phyloP scores from a whole-genome alignment of 2,888 invertebrate species.

The Pyrrhia umbra region DNA sequence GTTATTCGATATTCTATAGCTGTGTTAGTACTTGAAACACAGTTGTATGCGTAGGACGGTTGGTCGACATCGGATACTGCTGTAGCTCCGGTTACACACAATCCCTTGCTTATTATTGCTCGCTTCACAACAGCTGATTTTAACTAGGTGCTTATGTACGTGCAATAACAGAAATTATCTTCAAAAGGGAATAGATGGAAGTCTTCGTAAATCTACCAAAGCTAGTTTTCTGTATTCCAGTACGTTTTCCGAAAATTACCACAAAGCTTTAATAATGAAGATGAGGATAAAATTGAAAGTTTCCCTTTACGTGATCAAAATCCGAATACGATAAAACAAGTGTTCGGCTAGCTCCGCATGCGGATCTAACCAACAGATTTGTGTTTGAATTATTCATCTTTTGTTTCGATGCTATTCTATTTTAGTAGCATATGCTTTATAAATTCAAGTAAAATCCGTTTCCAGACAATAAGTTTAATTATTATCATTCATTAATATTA shows the following conservation, averaged over 20 bases:
- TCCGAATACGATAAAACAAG: conserved; percentile 66
- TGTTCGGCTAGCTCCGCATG: conserved; percentile 57
- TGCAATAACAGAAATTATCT: conserved; percentile 21
- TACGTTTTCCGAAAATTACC: conserved; percentile 40
- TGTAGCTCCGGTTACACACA: conserved; percentile 81
- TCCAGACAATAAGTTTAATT: conserved; percentile 21
- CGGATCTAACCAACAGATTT: conserved; percentile 73
- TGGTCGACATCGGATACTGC: conserved; percentile 80
- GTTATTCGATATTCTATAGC: conserved; percentile 68
- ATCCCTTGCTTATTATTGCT: conserved; percentile 76
- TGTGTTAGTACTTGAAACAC: conserved; percentile 65
- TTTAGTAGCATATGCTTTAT: conserved; percentile 61
- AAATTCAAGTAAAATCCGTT: conserved; percentile 38
- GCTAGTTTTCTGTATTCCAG: conserved; percentile 32
- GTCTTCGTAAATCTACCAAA: conserved; percentile 12
- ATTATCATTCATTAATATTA: too few species aligned
- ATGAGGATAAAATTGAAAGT: conserved; percentile 71
- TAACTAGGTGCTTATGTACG: conserved; percentile 47
- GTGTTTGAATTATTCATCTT: conserved; percentile 79
- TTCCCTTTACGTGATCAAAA: conserved; percentile 69
- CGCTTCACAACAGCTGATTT: conserved; percentile 72
- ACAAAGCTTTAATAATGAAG: conserved; percentile 60
- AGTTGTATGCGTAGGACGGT: conserved; percentile 75
- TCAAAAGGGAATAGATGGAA: conserved; percentile 1
- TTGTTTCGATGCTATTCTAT: conserved; percentile 66